phyloP scores from a whole-genome alignment of 2,113 vertebrate genomes.

The Myodes glareolus region DNA sequence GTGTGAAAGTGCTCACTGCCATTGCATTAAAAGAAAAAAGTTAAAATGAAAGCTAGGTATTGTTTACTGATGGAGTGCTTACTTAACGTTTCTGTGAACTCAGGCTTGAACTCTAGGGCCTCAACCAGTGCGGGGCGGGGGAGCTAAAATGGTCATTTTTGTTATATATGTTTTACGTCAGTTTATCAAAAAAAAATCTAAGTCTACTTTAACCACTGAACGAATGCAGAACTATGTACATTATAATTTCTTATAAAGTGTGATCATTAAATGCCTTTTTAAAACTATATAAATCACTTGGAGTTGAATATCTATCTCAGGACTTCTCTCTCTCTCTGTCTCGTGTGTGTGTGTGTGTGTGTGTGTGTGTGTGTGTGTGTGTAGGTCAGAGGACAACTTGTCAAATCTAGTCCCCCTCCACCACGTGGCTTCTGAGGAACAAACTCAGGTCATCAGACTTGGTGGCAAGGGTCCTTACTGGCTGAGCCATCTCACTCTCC shows the following conservation, averaged over 20 bases:
- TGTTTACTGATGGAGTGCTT: neutral
- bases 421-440: neutral
- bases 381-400: neutral
- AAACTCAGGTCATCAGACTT: neutral
- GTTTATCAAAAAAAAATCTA: neutral
- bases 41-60: neutral
- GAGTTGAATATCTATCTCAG: slow-evolving; percentile 53
- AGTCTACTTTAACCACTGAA: slow-evolving; percentile 4
- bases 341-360: neutral
- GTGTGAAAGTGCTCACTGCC: neutral
- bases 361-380: neutral
- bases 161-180: neutral
- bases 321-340: neutral
- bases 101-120: neutral
- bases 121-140: too few species aligned
- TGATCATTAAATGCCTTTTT: slow-evolving; percentile 67
- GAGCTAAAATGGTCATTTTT: neutral
- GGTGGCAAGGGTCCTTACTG: neutral
- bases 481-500: neutral
- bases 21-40: neutral
- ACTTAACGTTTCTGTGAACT: neutral
- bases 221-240: neutral
- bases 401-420: neutral
- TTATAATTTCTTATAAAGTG: slow-evolving; percentile 29
- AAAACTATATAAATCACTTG: neutral